A percentile compares a stretch with the other conserved stretches of the same genome.
Evolutionary conservation across 1,140 invertebrate genomes (phyloP).

Genomic region (Aphelenchoides fujianensis): DNA sequence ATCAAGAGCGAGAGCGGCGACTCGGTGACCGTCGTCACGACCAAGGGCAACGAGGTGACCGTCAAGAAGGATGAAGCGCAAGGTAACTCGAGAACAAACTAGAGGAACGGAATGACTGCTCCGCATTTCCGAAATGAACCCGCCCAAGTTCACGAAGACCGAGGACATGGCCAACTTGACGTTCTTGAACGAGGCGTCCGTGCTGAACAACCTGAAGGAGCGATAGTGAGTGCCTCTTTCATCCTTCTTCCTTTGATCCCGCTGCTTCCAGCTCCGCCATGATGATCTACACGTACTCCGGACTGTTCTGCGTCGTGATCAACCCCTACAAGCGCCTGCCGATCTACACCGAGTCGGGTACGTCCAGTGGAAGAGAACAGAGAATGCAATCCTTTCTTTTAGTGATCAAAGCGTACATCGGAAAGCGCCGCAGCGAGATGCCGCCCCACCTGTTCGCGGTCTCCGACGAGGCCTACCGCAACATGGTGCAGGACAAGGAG

Average conservation of each 20-base stretch:
- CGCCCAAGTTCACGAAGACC: slow-evolving; percentile 98
- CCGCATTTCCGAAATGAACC: slow-evolving; percentile 99
- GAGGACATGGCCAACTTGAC: slow-evolving; percentile 99
- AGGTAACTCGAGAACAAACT: background rate
- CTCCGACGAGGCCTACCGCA: slow-evolving; percentile 98
- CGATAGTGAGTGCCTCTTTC: too few relatives aligned
- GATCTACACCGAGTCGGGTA: slow-evolving; percentile 91
- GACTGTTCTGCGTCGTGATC: slow-evolving; percentile 99
- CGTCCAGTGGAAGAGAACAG: slow-evolving; percentile 62
- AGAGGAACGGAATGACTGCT: slow-evolving; percentile 76
- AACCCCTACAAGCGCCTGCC: slow-evolving; percentile 99
- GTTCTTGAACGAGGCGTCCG: slow-evolving; percentile 97
- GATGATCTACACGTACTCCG: slow-evolving; percentile 81
- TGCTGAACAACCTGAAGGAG: slow-evolving; percentile 98
- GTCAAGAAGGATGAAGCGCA: slow-evolving; percentile 46
- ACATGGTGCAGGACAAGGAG: slow-evolving; percentile 80
- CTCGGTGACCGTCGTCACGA: slow-evolving; percentile 78
- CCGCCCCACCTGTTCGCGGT: slow-evolving; percentile 99
- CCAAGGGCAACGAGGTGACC: slow-evolving; percentile 75
- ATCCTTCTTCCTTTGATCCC: too few relatives aligned
- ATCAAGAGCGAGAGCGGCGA: slow-evolving; percentile 97
- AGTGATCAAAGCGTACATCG: slow-evolving; percentile 89
- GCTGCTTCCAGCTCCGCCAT: too few relatives aligned
- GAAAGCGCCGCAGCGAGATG: slow-evolving; percentile 97
- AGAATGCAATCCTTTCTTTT: slow-evolving; percentile 50